Base-by-base conservation (phyloP, 1,140 invertebrate genomes). In the Protaetia brevitarsis region DNA sequence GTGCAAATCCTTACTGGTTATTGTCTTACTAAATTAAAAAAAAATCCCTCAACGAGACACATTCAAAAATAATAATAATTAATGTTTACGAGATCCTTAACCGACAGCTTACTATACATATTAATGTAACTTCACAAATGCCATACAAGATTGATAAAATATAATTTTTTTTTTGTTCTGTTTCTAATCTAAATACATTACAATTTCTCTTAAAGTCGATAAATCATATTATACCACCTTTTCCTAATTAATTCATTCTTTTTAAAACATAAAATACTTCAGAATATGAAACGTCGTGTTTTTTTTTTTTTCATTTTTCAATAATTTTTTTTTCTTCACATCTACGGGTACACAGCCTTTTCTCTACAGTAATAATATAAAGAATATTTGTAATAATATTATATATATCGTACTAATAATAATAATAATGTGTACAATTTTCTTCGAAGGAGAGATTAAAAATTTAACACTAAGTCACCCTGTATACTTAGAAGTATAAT, bases 401-500 rank as follows among this genome's bases (percentile, higher is more conserved):
- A 11, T 28, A 31, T 59, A 27, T 27, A 19, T 59, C 23, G 16
- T 28, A 6, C 5, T 31, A 27, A 59, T 59, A 59, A 59, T 64
- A 64, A 64, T 10, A 51, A 30, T 45, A 45, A 65, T 58, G 28
- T 59, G 45, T 57, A 65, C 13, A 36, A 34, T 31, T 65, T 65
- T 21, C 37, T 58, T 65, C 28, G 2, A 65, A 34, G 36, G 58
- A 65, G 63, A 65, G 63, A 65, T 65, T 64, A 36, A 28, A 64
- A 34, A 65, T 45, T 27, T 58, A 58, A 58, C 56, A 21, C 56
- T 58, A 58, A 58, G 56, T 23, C 63, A 65, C 63, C 63, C 63
- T 65, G 63, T 65, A 56, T 59, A 58, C 45, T 65, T 56, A 65
- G 45, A 51, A 57, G 45, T 57, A 57, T 65, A 65, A 65, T 65